Conservation (phyloP, 1,140 invertebrate genomes). For the Pararge aegeria region DNA sequence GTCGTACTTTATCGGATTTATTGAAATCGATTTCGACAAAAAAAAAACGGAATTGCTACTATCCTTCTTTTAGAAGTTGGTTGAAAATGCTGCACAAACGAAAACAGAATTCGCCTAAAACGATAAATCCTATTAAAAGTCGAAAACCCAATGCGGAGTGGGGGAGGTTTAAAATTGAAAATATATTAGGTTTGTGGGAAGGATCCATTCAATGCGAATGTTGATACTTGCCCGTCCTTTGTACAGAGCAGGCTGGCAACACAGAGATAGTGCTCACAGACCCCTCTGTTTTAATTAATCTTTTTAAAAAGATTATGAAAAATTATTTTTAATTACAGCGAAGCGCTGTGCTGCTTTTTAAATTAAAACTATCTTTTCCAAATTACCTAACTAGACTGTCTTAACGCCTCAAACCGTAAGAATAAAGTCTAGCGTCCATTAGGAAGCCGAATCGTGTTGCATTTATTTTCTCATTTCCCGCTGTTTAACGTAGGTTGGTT, state of each 20-base stretch:
- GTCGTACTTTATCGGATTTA: too few species aligned
- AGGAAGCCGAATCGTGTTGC: too few species aligned
- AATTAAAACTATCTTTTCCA: background rate
- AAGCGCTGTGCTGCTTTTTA: background rate
- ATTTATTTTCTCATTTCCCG: too few species aligned
- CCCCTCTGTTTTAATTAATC: constrained; percentile 10
- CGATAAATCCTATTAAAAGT: constrained; percentile 61
- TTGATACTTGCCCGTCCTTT: constrained; percentile 55
- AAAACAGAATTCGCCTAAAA: constrained; percentile 23
- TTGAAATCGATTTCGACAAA: too few species aligned
- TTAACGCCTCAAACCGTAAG: background rate
- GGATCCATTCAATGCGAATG: constrained; percentile 36
- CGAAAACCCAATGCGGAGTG: constrained; percentile 55
- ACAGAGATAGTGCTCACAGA: constrained; percentile 53
- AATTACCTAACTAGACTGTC: background rate
- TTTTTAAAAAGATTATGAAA: background rate
- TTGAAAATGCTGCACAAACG: constrained; percentile 8
- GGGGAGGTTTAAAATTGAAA: constrained; percentile 71
- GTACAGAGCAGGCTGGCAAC: constrained; percentile 59
- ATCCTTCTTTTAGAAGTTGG: too few species aligned
- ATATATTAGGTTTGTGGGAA: constrained; percentile 67
- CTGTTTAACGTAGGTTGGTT: too few species aligned
- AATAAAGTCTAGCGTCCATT: background rate
- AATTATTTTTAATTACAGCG: constrained; percentile 6
- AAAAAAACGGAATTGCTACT: too few species aligned